These are phyloP conservation scores for Chymomyza caudatula DNA, from an alignment of 2,888 invertebrate genomes.

Conservation along the genomic window DNA sequence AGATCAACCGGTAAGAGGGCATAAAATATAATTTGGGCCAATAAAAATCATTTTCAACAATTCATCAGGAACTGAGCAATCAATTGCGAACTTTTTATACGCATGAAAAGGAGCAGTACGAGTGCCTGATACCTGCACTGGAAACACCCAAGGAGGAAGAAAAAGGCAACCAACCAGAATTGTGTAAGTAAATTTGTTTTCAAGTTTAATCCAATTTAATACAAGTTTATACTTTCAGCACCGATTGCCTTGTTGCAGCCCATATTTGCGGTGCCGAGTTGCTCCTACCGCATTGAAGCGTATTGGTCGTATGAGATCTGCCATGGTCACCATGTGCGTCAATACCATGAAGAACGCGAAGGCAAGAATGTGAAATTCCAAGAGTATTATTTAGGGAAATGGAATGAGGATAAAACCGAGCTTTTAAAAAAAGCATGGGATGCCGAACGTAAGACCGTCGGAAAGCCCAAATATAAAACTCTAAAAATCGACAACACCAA, in stretches of 20 bases:
- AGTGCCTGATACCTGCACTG: constrained; percentile 87
- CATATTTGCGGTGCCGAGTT: constrained; percentile 87
- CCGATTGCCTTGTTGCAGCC: constrained; percentile 88
- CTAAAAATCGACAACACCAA: constrained; percentile 92
- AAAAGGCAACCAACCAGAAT: constrained; percentile 59
- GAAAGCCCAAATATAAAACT: constrained; percentile 80
- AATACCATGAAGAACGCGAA: constrained; percentile 97
- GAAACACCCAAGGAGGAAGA: constrained; percentile 76
- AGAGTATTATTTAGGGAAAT: constrained; percentile 90
- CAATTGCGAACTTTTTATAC: constrained; percentile 78
- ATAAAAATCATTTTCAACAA: background rate
- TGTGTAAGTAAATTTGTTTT: constrained; percentile 55
- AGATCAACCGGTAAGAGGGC: constrained; percentile 73
- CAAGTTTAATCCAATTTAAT: background rate
- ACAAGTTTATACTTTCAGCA: constrained; percentile 72
- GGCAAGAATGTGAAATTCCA: constrained; percentile 90
- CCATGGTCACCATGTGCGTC: constrained; percentile 92
- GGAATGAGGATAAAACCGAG: constrained; percentile 84
- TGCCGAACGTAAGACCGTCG: constrained; percentile 79
- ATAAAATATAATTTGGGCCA: background rate
- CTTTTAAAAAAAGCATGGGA: constrained; percentile 80
- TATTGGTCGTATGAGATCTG: constrained; percentile 99
- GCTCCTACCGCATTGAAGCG: constrained; percentile 91
- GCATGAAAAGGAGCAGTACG: constrained; percentile 88
- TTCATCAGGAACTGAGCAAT: constrained; percentile 53